phyloP scores from a whole-genome alignment of 2,888 invertebrate genomes.

The Ecliptopera silaceata region DNA sequence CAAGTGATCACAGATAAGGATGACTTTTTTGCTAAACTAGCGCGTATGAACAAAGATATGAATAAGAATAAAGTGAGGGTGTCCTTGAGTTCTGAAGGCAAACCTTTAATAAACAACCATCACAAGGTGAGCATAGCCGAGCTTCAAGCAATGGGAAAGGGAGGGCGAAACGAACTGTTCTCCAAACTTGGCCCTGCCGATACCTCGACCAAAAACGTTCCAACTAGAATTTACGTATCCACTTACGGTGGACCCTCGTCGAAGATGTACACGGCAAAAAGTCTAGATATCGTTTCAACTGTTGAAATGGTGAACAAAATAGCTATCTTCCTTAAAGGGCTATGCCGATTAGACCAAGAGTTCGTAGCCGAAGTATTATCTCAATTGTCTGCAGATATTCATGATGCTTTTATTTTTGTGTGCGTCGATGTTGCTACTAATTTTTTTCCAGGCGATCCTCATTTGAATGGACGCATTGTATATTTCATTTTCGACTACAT shows the following conservation, averaged over 20 bases:
- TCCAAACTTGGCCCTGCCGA: constrained; percentile 41
- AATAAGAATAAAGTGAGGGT: constrained; percentile 46
- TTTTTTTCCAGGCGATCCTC: constrained; percentile 5
- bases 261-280: not conserved
- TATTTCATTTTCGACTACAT: constrained; percentile 18
- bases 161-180: constrained; percentile 39
- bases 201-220: constrained; percentile 42
- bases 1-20: constrained; percentile 45
- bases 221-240: constrained; percentile 38
- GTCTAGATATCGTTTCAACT: not conserved
- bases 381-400: constrained; percentile 12
- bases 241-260: not conserved
- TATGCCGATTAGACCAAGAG: constrained; percentile 22
- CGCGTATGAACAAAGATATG: constrained; percentile 42
- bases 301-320: not conserved
- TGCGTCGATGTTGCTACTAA: constrained; percentile 3
- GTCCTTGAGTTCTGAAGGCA: constrained; percentile 43
- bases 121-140: constrained; percentile 35
- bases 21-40: constrained; percentile 46
- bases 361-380: constrained; percentile 19
- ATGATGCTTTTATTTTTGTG: constrained; percentile 14
- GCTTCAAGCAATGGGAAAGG: constrained; percentile 37
- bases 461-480: constrained; percentile 4
- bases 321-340: not conserved
- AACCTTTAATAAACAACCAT: constrained; percentile 42